Conservation (phyloP, 2,113 vertebrate genomes). For the Brienomyrus brachyistius region DNA sequence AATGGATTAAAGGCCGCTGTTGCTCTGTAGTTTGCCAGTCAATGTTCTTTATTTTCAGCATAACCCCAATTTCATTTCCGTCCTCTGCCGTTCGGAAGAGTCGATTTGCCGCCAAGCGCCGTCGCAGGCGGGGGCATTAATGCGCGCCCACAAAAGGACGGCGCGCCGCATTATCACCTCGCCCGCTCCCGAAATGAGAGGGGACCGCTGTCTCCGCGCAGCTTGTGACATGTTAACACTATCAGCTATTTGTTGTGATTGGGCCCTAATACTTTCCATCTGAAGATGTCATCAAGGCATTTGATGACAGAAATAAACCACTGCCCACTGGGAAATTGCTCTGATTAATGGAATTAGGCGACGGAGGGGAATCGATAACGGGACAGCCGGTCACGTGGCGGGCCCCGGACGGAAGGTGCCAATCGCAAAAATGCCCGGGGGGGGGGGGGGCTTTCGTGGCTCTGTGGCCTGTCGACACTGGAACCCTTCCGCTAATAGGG, state of each 20-base stretch:
- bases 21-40: conserved; percentile 74
- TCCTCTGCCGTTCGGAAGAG: conserved; percentile 65
- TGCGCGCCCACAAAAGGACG: conserved; percentile 82
- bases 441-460: conserved; percentile 27
- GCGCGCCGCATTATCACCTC: conserved; percentile 75
- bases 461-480: conserved; percentile 25
- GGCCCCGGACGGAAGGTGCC: not conserved
- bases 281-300: conserved; percentile 81
- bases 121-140: conserved; percentile 80
- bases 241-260: conserved; percentile 69
- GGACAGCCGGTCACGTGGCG: conserved; percentile 47
- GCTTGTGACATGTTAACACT: conserved; percentile 80
- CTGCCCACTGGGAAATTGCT: conserved; percentile 77
- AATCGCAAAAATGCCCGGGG: conserved; percentile 44
- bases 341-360: conserved; percentile 71
- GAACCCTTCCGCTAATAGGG: conserved; percentile 38
- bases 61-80: conserved; percentile 60
- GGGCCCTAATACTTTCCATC: conserved; percentile 71
- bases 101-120: conserved; percentile 78
- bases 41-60: conserved; percentile 76
- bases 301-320: conserved; percentile 82
- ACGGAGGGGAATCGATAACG: conserved; percentile 58
- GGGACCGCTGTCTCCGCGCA: conserved; percentile 71
- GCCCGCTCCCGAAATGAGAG: conserved; percentile 83
- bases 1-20: conserved; percentile 84